phyloP scores from a whole-genome alignment of 2,888 invertebrate species.

The Stramonita haemastoma region DNA sequence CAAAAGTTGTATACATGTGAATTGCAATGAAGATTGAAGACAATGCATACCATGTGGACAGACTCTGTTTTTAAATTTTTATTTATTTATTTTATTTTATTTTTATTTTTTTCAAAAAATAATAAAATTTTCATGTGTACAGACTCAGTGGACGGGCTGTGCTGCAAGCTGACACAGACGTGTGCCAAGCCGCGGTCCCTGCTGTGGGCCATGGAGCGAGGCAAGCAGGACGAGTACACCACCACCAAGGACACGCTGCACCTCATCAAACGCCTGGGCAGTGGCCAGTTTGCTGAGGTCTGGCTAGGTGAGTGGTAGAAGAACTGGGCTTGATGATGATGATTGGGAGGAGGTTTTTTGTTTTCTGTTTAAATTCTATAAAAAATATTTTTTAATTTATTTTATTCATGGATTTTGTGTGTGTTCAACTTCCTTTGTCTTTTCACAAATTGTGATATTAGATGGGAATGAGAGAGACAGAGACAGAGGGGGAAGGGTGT shows the following conservation, averaged over 20 bases:
- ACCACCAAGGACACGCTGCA: conserved; percentile 60
- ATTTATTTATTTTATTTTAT: too few relatives aligned
- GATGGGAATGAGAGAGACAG: too few relatives aligned
- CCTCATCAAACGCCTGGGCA: conserved; percentile 86
- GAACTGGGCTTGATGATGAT: neutral
- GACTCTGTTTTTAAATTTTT: too few relatives aligned
- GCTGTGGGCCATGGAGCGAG: conserved; percentile 70
- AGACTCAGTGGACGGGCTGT: conserved; percentile 89
- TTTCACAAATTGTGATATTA: too few relatives aligned
- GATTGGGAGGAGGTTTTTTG: neutral
- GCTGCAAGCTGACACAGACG: conserved; percentile 94
- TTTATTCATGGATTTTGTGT: neutral
- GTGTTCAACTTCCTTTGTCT: neutral
- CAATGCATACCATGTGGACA: too few relatives aligned
- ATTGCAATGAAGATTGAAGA: too few relatives aligned
- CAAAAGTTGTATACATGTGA: too few relatives aligned
- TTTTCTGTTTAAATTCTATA: neutral
- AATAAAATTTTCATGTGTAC: too few relatives aligned
- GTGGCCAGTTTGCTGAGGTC: conserved; percentile 99
- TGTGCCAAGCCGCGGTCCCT: conserved; percentile 86
- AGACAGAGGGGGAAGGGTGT: too few relatives aligned
- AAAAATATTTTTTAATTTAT: neutral
- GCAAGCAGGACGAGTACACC: conserved; percentile 65
- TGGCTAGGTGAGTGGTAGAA: conserved; percentile 84
- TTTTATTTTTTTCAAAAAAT: too few relatives aligned